Percentiles rank a stretch among this genome's conserved stretches.
Conservation (phyloP, 2,888 invertebrate species). For the Aromia moschata region DNA sequence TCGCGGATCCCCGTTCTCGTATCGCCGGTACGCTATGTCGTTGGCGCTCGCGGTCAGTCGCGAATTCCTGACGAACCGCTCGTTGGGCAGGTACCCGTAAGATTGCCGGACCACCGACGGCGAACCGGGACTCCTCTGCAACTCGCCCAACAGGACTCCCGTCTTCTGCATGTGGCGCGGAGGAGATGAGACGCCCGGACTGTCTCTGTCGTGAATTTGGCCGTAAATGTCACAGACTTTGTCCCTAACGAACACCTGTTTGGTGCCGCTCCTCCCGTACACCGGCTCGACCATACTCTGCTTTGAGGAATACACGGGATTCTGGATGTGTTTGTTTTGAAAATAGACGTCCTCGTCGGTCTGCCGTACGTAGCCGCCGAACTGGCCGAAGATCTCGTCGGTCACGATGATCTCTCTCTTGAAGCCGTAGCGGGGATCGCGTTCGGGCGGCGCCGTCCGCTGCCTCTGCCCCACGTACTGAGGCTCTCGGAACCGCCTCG, state of each 20-base stretch:
- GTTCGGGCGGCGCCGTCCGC: conserved; percentile 1
- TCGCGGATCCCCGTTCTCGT: conserved; percentile 31
- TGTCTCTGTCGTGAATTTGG: conserved; percentile 58
- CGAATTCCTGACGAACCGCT: conserved; percentile 58
- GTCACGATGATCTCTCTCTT: conserved; percentile 44
- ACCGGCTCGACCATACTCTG: conserved; percentile 46
- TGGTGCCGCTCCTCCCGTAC: conserved; percentile 40
- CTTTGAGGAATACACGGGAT: conserved; percentile 42
- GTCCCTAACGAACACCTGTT: conserved; percentile 54
- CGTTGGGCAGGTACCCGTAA: conserved; percentile 41
- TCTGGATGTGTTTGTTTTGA: conserved; percentile 25
- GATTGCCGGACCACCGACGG: conserved; percentile 38
- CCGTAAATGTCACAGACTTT: conserved; percentile 62
- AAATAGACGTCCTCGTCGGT: conserved; percentile 13
- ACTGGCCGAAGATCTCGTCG: conserved; percentile 47
- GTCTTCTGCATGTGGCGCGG: conserved; percentile 44
- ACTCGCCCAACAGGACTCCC: conserved; percentile 59
- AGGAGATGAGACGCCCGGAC: conserved; percentile 29
- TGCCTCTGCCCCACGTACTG: conserved; percentile 9
- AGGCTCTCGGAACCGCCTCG: conserved; percentile 9
- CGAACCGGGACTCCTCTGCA: conserved; percentile 48
- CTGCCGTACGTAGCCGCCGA: conserved; percentile 42
- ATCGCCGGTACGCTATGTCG: conserved; percentile 57
- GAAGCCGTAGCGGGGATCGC: neutral
- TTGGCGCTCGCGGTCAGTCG: conserved; percentile 61